Conservation (phyloP, 2,888 invertebrate genomes). For the Pharmacophagus antenor region DNA sequence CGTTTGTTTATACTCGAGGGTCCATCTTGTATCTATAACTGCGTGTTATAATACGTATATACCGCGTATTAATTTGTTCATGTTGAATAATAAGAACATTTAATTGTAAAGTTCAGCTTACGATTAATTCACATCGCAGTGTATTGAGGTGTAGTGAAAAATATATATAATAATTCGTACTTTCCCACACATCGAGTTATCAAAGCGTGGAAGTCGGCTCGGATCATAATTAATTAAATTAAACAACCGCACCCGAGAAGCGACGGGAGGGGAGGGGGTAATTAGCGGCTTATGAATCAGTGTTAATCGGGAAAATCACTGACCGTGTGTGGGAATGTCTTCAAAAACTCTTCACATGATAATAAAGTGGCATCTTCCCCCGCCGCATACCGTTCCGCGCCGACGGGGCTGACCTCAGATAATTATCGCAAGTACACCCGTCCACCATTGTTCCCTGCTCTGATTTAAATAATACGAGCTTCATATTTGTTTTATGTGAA, state of each 20-base stretch:
- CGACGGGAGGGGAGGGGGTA: no score
- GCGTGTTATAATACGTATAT: no score
- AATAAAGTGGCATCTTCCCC: conserved; percentile 62
- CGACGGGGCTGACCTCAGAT: conserved; percentile 70
- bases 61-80: no score
- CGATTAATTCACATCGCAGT: not conserved
- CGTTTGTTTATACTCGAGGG: no score
- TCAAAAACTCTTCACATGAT: conserved; percentile 78
- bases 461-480: conserved; percentile 60
- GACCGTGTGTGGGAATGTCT: conserved; percentile 75
- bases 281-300: conserved; percentile 75
- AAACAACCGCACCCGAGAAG: conserved; percentile 55
- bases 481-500: conserved; percentile 57
- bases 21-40: no score
- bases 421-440: conserved; percentile 72
- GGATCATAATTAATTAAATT: conserved; percentile 60
- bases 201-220: conserved; percentile 42
- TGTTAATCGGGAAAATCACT: conserved; percentile 74
- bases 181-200: conserved; percentile 47
- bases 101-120: no score
- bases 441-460: conserved; percentile 66
- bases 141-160: not conserved
- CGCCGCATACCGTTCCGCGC: conserved; percentile 74
- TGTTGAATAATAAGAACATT: no score
- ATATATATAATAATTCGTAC: conserved; percentile 12